Evolutionary conservation across 2,797 vertebrate species (phyloP).

Genomic region (Cynodonichthys magdalenae): DNA sequence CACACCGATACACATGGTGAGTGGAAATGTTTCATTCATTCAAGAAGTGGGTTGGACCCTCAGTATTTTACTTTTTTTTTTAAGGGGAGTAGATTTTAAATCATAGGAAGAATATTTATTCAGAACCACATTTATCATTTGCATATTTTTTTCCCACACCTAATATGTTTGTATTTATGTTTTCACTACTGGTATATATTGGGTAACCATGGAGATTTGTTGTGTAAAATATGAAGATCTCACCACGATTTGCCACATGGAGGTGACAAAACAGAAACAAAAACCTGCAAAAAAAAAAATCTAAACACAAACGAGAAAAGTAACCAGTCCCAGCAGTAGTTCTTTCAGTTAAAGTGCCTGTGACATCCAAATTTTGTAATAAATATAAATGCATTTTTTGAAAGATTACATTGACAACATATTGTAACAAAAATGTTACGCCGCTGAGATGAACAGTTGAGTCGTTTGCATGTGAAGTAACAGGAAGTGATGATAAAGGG

Average conservation of each 20-base stretch:
- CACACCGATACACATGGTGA: slow-evolving; percentile 94
- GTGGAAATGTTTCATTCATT: slow-evolving; percentile 35
- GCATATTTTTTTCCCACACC: neutral
- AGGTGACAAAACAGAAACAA: neutral
- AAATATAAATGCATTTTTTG: no score
- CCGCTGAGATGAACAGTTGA: no score
- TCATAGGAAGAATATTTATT: neutral
- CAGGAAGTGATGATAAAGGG: no score
- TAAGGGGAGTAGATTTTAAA: no score
- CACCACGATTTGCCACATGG: neutral
- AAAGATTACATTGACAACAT: no score
- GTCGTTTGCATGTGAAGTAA: no score
- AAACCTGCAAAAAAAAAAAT: neutral
- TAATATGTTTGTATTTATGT: neutral
- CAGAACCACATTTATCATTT: neutral
- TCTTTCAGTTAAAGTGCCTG: no score
- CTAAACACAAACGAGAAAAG: no score
- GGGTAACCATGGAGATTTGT: slow-evolving; percentile 1
- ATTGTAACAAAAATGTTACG: no score
- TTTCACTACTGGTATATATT: neutral
- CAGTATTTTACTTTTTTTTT: neutral
- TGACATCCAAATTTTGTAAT: no score
- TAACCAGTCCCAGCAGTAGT: no score
- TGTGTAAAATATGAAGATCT: slow-evolving; percentile 7
- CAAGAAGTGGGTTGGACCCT: neutral